These are phyloP conservation scores for Sebastes paucispinis DNA, from an alignment of 2,797 vertebrate genomes.

Conservation along the genomic window DNA sequence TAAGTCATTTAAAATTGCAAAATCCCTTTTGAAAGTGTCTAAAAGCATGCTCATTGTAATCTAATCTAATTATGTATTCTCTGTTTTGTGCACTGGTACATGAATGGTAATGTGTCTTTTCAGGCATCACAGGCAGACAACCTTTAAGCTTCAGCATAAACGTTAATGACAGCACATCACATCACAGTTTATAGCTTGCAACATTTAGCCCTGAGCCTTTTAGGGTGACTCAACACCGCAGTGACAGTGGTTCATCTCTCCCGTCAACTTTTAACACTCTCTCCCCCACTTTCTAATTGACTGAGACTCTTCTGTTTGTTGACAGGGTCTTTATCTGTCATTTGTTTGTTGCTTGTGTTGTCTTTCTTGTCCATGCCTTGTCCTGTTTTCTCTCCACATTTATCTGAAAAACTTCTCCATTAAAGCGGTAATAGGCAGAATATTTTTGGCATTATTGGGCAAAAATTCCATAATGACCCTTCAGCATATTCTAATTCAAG, in stretches of 20 bases:
- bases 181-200: slow-evolving; percentile 19
- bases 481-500: too few relatives aligned
- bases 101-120: neutral
- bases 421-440: too few relatives aligned
- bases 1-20: neutral
- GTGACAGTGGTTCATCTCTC: neutral
- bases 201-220: slow-evolving; percentile 18
- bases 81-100: neutral
- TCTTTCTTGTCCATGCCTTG: neutral
- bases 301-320: neutral
- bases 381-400: neutral
- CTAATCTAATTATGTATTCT: neutral
- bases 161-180: slow-evolving; percentile 13
- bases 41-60: neutral
- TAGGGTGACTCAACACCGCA: neutral
- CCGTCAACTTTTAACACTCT: neutral
- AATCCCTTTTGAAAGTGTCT: neutral
- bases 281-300: neutral
- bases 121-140: neutral
- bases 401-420: neutral
- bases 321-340: neutral
- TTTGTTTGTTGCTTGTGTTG: neutral
- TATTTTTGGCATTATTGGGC: too few relatives aligned
- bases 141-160: slow-evolving; percentile 22
- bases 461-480: too few relatives aligned